These are phyloP conservation scores for Drosophila crucigera DNA, from an alignment of 2,888 invertebrate genomes.

Conservation along the genomic window DNA sequence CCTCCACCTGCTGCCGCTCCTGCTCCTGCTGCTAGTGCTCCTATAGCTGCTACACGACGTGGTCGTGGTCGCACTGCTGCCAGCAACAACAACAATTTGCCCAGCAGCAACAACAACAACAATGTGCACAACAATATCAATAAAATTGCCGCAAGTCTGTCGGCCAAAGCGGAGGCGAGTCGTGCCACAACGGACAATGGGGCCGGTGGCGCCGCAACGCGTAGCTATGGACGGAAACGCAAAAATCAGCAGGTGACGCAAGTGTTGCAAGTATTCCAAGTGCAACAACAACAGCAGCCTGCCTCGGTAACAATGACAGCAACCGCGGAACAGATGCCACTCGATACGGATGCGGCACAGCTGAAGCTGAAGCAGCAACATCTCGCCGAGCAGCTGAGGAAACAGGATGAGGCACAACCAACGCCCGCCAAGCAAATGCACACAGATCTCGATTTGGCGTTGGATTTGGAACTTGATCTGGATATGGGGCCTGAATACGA, in stretches of 20 bases:
- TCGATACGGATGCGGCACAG: constrained; percentile 16
- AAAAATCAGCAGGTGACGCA: constrained; percentile 82
- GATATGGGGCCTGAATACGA: constrained; percentile 6
- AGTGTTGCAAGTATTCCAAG: constrained; percentile 54
- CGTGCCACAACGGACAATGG: constrained; percentile 50
- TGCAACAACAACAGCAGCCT: constrained; percentile 13
- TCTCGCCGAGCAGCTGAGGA: constrained; percentile 46
- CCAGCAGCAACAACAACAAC: constrained; percentile 72
- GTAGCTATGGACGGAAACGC: constrained; percentile 84
- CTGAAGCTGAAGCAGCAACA: constrained; percentile 51
- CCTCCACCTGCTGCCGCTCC: neutral
- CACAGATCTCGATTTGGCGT: constrained; percentile 39
- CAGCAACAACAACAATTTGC: constrained; percentile 74
- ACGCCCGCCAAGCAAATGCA: constrained; percentile 70
- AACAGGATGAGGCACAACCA: constrained; percentile 46
- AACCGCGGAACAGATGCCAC: constrained; percentile 33
- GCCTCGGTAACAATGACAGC: neutral
- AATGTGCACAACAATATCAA: constrained; percentile 79
- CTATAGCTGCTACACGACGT: constrained; percentile 60
- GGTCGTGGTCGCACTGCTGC: constrained; percentile 76
- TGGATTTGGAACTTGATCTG: constrained; percentile 9
- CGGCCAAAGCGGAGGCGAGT: constrained; percentile 79
- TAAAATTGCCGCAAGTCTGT: constrained; percentile 80
- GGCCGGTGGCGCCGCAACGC: constrained; percentile 24
- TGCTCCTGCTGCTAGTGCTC: neutral